Conservation (phyloP, 1,140 invertebrate species). For the Lerema accius region DNA sequence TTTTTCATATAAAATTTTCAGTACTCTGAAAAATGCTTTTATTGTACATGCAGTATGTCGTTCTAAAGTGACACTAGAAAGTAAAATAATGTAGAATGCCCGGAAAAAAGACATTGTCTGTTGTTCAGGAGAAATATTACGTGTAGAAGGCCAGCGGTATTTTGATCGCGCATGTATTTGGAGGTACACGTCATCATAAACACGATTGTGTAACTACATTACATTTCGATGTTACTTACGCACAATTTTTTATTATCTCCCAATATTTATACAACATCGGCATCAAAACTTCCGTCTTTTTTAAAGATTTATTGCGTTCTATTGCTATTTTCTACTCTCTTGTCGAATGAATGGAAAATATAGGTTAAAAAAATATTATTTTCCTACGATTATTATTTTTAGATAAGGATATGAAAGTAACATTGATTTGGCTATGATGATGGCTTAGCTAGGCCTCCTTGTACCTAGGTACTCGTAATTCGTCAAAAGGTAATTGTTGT, state of each 20-base stretch:
- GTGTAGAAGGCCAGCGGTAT: constrained; percentile 28
- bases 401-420: too few species aligned
- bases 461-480: too few species aligned
- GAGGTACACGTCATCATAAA: constrained; percentile 18
- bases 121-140: constrained; percentile 30
- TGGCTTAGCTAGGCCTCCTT: too few species aligned
- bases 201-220: constrained; percentile 23
- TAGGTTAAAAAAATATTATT: too few species aligned
- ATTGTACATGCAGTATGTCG: too few species aligned
- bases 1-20: too few species aligned
- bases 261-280: constrained; percentile 24
- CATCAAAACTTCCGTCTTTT: constrained; percentile 9
- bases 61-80: not conserved
- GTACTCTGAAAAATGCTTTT: too few species aligned
- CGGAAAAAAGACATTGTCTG: constrained; percentile 19
- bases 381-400: too few species aligned
- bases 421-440: too few species aligned
- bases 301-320: constrained; percentile 4
- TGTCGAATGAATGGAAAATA: too few species aligned
- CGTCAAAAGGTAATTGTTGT: too few species aligned
- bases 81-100: constrained; percentile 2
- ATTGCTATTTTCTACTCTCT: not conserved
- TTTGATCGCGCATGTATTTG: constrained; percentile 23
- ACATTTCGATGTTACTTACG: constrained; percentile 30
- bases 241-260: constrained; percentile 28